phyloP scores from a whole-genome alignment of 1,140 invertebrate genomes.

The Drosophila kepulauana region DNA sequence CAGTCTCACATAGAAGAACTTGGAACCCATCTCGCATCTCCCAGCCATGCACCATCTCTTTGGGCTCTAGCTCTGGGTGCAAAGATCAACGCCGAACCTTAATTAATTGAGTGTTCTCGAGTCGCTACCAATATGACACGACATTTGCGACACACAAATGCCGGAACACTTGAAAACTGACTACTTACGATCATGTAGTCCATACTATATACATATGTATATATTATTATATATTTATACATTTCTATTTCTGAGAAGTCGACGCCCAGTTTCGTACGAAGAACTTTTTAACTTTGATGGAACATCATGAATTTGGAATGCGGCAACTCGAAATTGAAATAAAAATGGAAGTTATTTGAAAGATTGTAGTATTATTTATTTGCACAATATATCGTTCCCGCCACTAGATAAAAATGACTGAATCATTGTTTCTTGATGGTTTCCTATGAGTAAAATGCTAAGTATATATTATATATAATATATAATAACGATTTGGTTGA shows the following conservation, averaged over 20 bases:
- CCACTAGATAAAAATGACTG: no score
- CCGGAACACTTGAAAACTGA: slow-evolving; percentile 29
- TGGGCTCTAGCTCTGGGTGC: slow-evolving; percentile 55
- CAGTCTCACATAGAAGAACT: neutral
- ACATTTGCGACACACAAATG: slow-evolving; percentile 3
- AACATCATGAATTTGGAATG: neutral
- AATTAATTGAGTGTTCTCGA: slow-evolving; percentile 75
- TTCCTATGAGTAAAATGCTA: no score
- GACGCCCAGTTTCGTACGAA: slow-evolving; percentile 21
- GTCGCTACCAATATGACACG: slow-evolving; percentile 5
- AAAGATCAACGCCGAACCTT: slow-evolving; percentile 80
- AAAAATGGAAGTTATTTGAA: no score
- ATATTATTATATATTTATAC: neutral
- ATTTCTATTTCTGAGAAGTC: slow-evolving; percentile 22
- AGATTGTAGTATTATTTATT: no score
- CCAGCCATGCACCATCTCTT: slow-evolving; percentile 34
- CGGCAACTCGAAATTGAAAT: neutral
- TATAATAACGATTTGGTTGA: no score
- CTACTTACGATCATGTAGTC: neutral
- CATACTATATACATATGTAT: neutral
- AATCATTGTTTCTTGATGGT: no score
- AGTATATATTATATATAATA: no score
- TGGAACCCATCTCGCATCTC: slow-evolving; percentile 5
- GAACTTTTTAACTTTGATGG: neutral
- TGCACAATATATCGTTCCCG: no score